Percentiles rank a stretch among this genome's conserved stretches.
Evolutionary conservation across 2,797 vertebrate species (phyloP).

Genomic region (Distichodus sexfasciatus): DNA sequence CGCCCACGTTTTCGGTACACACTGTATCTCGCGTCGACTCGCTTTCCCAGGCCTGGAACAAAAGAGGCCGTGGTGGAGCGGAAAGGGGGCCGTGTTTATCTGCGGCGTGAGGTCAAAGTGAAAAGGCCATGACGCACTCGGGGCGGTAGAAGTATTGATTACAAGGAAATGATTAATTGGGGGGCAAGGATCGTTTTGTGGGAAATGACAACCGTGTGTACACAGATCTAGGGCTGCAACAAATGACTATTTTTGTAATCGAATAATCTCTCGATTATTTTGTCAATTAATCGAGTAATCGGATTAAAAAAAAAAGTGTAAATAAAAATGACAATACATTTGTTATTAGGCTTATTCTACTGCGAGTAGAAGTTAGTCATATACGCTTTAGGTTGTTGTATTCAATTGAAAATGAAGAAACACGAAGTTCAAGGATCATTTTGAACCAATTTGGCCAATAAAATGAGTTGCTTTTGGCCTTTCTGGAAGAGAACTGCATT

Average conservation of each 20-base stretch:
- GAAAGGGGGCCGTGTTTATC: background rate
- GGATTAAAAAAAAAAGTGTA: no score
- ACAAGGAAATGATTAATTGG: conserved; percentile 22
- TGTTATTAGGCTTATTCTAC: no score
- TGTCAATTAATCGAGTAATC: background rate
- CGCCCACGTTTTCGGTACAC: conserved; percentile 2
- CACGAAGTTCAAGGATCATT: no score
- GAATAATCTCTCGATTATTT: no score
- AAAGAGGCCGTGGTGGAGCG: background rate
- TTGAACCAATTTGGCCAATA: no score
- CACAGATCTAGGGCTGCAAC: background rate
- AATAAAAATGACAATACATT: no score
- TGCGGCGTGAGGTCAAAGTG: background rate
- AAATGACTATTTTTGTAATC: no score
- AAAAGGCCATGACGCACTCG: background rate
- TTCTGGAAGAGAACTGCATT: no score
- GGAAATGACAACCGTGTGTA: conserved; percentile 14
- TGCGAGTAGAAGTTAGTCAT: no score
- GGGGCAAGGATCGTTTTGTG: background rate
- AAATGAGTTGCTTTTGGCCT: no score
- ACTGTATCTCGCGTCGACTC: background rate
- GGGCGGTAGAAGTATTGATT: conserved; percentile 23
- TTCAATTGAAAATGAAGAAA: no score
- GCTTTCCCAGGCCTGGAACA: conserved; percentile 19
- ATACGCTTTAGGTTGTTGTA: no score